Evolutionary conservation across 2,888 invertebrate species (phyloP), one percentile per base, ranked within the genome.

Genomic region (Ectobius pallidus): DNA sequence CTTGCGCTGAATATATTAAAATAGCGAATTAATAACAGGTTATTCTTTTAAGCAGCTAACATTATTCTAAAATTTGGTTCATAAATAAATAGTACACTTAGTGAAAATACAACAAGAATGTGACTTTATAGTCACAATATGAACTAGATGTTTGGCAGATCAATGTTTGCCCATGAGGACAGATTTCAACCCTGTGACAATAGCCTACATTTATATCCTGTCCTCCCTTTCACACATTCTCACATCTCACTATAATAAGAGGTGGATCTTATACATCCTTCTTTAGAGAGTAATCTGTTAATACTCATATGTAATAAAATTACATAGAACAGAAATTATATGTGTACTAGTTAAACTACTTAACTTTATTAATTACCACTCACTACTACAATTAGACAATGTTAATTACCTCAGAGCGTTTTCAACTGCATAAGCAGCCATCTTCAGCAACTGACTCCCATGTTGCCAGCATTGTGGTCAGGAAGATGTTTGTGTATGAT

Each of bases 1-100:
- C 42, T 18, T 46, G 67, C 46, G 20, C 49, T 46, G 25, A 25
- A 46, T 22, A 18, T 58, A 27, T 70, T 68, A 34, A 68, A 68
- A 55, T 58, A 72, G 72, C 58, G 42, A 72, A 42, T 71, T 67
- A 18, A 34, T 52, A 68, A 61, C 34, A 58, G 61, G 11, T 70
- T 55, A 44, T 70, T 44, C 32, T 42, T 70, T 61, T 39, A 70
- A 46, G 46, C 67, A 68, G 22, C 30, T 30, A 46, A 68, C 49
- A 68, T 68, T 68, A 42, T 68, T 68, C 68, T 49, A 46, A 44
- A 65, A 42, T 30, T 58, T 32, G n/a, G 58, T 58, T 58, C 58
- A n/a, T 58, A 25, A 58, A 58, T 65, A 65, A 68, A 68, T 44
- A 42, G 16, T 67, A 67, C 67, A 68, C 3, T 9, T 44, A 68